Percentiles rank a stretch among this genome's conserved stretches.
Evolutionary conservation across 2,797 vertebrate species (phyloP).

Genomic region (Callimico goeldii): DNA sequence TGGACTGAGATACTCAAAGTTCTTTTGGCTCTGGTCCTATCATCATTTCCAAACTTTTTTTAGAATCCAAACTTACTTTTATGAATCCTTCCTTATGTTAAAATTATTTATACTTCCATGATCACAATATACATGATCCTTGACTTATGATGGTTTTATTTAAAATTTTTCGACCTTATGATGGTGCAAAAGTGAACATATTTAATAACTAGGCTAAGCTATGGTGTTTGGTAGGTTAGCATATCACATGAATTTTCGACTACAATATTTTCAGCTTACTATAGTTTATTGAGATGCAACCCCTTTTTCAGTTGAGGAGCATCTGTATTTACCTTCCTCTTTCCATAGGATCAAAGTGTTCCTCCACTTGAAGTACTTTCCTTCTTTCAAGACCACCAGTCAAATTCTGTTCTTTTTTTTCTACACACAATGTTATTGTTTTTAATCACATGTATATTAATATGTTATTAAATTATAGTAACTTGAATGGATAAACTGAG

Average conservation of each 20-base stretch:
- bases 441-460: background rate
- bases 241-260: background rate
- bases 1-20: background rate
- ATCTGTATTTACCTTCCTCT: background rate
- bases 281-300: background rate
- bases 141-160: background rate
- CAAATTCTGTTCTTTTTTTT: background rate
- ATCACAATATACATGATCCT: background rate
- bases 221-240: background rate
- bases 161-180: background rate
- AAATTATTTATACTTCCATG: background rate
- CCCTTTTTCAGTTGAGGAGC: background rate
- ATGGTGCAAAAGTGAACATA: background rate
- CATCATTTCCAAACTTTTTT: background rate
- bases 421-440: background rate
- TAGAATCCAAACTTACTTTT: background rate
- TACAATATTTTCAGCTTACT: background rate
- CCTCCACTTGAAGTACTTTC: background rate
- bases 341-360: background rate
- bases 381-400: background rate
- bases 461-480: background rate
- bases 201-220: background rate
- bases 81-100: background rate
- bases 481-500: background rate
- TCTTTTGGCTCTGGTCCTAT: background rate